A percentile compares a stretch with the other conserved stretches of the same genome.
phyloP scores from a whole-genome alignment of 2,113 vertebrate genomes.

The Festucalex cinctus region DNA sequence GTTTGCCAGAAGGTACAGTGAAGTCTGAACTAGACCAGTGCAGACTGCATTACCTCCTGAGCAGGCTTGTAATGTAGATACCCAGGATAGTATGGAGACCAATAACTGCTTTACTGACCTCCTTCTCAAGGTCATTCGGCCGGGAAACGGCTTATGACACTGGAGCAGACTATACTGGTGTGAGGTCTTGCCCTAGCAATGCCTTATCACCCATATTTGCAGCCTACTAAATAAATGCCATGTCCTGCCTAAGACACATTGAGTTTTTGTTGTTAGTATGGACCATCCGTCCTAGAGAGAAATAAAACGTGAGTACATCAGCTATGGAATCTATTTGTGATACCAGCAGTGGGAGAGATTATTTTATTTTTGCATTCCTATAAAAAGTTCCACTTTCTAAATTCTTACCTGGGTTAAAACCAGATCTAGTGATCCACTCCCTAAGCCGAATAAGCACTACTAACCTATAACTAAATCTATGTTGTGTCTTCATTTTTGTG shows the following conservation, averaged over 20 bases:
- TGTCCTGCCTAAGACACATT: background rate
- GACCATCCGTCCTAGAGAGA: background rate
- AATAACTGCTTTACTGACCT: slow-evolving; percentile 25
- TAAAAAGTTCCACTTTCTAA: slow-evolving; percentile 13
- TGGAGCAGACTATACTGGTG: slow-evolving; percentile 13
- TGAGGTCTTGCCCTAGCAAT: slow-evolving; percentile 14
- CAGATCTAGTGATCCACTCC: slow-evolving; percentile 41
- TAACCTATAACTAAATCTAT: slow-evolving; percentile 71
- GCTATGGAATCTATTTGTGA: slow-evolving; percentile 44
- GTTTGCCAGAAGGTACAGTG: slow-evolving; percentile 26
- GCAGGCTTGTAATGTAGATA: slow-evolving; percentile 23
- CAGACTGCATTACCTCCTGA: slow-evolving; percentile 1
- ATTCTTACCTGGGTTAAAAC: slow-evolving; percentile 29
- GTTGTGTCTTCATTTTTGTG: slow-evolving; percentile 75
- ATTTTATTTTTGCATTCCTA: background rate
- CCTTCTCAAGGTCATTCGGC: slow-evolving; percentile 32
- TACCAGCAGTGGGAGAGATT: slow-evolving; percentile 57
- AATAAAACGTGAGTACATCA: background rate
- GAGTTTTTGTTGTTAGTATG: slow-evolving; percentile 8
- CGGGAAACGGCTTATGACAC: slow-evolving; percentile 13
- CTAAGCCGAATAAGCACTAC: slow-evolving; percentile 55
- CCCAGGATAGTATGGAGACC: background rate
- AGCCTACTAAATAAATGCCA: slow-evolving; percentile 15
- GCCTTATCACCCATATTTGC: slow-evolving; percentile 11
- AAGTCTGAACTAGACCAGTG: slow-evolving; percentile 11